Percentiles rank a stretch among this genome's conserved stretches.
These are phyloP conservation scores for Stenolophus ochropezus DNA, from an alignment of 2,888 invertebrate species.

Conservation along the genomic window DNA sequence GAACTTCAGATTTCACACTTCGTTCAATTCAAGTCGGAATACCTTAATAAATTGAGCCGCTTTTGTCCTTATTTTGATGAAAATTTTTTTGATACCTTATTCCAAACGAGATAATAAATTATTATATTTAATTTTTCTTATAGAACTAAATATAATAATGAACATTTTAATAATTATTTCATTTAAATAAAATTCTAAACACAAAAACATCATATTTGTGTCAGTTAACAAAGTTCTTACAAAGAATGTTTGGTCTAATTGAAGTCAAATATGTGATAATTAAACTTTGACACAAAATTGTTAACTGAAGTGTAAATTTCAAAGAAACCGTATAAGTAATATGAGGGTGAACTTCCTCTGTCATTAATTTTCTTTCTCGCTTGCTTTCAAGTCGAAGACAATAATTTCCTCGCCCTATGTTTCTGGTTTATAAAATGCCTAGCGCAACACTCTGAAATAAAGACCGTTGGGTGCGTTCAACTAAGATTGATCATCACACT, in stretches of 20 bases:
- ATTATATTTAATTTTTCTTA: too few relatives aligned
- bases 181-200: too few relatives aligned
- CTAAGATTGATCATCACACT: conserved; percentile 46
- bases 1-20: too few relatives aligned
- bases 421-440: conserved; percentile 17
- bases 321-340: not conserved
- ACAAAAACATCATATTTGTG: too few relatives aligned
- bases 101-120: too few relatives aligned
- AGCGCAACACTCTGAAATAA: conserved; percentile 1
- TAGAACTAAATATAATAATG: too few relatives aligned
- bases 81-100: too few relatives aligned
- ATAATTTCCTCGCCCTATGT: conserved; percentile 14
- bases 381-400: conserved; percentile 4
- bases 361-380: conserved; percentile 29
- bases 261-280: not conserved
- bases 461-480: conserved; percentile 22
- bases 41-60: too few relatives aligned
- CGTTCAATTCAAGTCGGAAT: too few relatives aligned
- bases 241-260: not conserved
- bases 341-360: not conserved
- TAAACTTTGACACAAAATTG: not conserved
- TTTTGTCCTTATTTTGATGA: too few relatives aligned
- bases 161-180: too few relatives aligned
- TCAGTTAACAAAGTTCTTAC: too few relatives aligned
- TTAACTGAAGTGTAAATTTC: not conserved